Evolutionary conservation across 2,113 vertebrate genomes (phyloP), one percentile per base, ranked within the genome.

Genomic region (Salvelinus fontinalis): DNA sequence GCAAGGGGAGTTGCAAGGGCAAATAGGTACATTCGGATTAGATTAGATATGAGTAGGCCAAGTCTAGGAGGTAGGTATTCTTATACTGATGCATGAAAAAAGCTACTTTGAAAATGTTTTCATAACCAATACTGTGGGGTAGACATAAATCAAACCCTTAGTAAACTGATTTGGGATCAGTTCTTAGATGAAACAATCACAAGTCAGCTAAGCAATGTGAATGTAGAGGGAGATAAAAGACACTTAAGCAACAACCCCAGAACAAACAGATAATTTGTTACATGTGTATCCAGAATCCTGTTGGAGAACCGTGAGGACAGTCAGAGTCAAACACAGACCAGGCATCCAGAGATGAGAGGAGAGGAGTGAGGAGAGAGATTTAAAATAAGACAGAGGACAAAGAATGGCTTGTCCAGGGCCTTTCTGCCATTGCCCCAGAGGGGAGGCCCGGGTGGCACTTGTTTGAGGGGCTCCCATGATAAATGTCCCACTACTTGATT

Each of bases 401-500:
- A 92, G 90, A 85, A 75, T 20, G 72, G 79, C 89, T 93, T 93
- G 91, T 93, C 81, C 75, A 11, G 70, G 54, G 81, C 77, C 59
- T 83, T 80, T 86, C 88, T 81, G 87, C 86, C 83, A 60, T 75
- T 60, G 68, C 78, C 77, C 77, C 74, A 81, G 79, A 73, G 73
- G 49, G 5, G 29, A 57, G 62, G 70, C 62, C 20, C 49, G 71
- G 79, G 83, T 88, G 86, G 86, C 86, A 85, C 87, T 90, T 81
- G 87, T 90, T 87, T 89, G 86, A 92, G 90, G 91, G 89, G 85
- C 84, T 83, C 83, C 75, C 78, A 49, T 93, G 92, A 93, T 93
- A 90, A 90, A 93, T 93, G 83, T 90, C 90, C 84, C 79, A 80
- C 88, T 90, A 92, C 93, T 93, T 92, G 90, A 93, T 89, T 92